Percentiles rank a stretch among this genome's conserved stretches.
These are phyloP conservation scores for Bombus impatiens DNA, from an alignment of 1,140 invertebrate genomes.

Conservation along the genomic window DNA sequence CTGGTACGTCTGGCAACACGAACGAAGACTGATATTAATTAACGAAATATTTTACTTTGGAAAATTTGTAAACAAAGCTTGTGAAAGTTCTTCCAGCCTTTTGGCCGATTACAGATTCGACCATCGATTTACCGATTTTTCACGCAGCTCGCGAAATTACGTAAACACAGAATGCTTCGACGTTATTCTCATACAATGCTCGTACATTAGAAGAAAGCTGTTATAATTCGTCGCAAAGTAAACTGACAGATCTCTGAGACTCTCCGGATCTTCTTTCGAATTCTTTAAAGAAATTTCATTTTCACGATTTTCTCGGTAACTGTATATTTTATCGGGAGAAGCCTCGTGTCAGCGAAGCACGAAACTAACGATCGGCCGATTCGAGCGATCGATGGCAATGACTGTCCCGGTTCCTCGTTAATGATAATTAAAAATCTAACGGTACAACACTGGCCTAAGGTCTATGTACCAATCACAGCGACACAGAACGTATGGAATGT, in stretches of 20 bases:
- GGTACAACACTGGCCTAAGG: slow-evolving; percentile 61
- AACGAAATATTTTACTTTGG: neutral
- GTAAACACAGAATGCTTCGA: neutral
- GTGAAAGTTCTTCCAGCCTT: neutral
- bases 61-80: neutral
- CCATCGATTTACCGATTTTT: neutral
- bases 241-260: neutral
- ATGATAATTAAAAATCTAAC: slow-evolving; percentile 42
- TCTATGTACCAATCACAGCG: slow-evolving; percentile 67
- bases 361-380: slow-evolving; percentile 1
- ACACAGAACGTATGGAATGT: slow-evolving; percentile 63
- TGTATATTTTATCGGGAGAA: too few species aligned
- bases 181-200: neutral
- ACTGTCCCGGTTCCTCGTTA: slow-evolving; percentile 39
- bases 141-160: neutral
- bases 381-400: slow-evolving; percentile 46
- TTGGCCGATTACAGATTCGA: neutral
- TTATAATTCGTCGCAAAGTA: neutral
- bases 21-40: neutral
- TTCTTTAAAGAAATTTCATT: neutral
- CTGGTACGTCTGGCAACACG: neutral
- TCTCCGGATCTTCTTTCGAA: neutral
- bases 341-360: neutral
- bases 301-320: too few species aligned
- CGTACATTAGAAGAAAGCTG: neutral